phyloP scores from a whole-genome alignment of 2,797 vertebrate genomes.

The Gila robusta region DNA sequence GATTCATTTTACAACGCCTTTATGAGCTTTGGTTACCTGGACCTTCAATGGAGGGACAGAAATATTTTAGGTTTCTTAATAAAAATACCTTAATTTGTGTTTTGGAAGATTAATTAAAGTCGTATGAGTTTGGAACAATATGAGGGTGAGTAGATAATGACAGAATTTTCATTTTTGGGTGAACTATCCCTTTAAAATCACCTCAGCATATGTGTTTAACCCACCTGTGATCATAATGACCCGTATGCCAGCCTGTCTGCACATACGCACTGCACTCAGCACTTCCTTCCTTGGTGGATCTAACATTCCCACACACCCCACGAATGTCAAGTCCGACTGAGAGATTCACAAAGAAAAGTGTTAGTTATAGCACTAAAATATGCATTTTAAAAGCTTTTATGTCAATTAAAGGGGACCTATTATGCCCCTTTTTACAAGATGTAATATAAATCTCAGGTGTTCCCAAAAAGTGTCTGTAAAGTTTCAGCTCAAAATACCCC shows the following conservation, averaged over 20 bases:
- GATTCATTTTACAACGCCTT: background rate
- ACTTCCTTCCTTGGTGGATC: constrained; percentile 85
- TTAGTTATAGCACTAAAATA: background rate
- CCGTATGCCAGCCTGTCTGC: constrained; percentile 82
- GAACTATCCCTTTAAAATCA: background rate
- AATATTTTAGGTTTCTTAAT: background rate
- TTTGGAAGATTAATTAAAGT: background rate
- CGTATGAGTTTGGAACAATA: background rate
- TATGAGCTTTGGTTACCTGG: background rate
- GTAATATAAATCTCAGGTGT: background rate
- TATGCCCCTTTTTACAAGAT: background rate
- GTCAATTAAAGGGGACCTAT: background rate
- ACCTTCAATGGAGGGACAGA: background rate
- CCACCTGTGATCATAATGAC: constrained; percentile 86
- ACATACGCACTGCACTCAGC: constrained; percentile 79
- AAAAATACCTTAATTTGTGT: background rate
- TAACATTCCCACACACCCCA: constrained; percentile 84
- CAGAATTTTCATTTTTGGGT: background rate
- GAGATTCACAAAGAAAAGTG: background rate
- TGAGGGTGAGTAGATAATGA: too few species aligned
- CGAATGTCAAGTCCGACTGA: constrained; percentile 82
- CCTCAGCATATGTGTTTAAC: background rate
- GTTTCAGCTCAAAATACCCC: background rate
- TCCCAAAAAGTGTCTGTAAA: background rate
- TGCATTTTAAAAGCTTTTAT: background rate